These are phyloP conservation scores for Eclectus roratus DNA, from an alignment of 2,113 vertebrate genomes.

Conservation along the genomic window DNA sequence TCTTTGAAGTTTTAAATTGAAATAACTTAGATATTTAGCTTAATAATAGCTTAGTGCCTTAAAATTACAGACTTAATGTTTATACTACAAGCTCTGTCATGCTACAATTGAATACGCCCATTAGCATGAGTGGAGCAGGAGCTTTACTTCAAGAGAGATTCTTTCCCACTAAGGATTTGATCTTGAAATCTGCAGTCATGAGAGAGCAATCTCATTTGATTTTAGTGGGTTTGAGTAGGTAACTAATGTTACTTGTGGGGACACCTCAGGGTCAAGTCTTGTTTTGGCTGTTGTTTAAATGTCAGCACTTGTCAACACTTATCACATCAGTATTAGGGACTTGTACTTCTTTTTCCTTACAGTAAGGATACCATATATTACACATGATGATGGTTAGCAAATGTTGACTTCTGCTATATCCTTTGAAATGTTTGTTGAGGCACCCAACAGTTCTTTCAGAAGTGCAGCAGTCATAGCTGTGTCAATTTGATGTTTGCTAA, in stretches of 20 bases:
- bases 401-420: background rate
- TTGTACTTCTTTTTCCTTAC: background rate
- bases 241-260: background rate
- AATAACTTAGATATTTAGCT: conserved; percentile 26
- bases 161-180: background rate
- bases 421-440: conserved; percentile 10
- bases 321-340: background rate
- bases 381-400: background rate
- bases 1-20: conserved; percentile 66
- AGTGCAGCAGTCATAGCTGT: background rate
- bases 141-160: background rate
- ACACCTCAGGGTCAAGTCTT: background rate
- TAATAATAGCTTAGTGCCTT: conserved; percentile 33
- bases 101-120: background rate
- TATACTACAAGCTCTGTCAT: conserved; percentile 34
- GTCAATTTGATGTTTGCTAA: background rate
- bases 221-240: background rate
- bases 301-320: background rate
- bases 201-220: background rate
- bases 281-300: conserved; percentile 11
- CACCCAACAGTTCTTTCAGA: background rate
- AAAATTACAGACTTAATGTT: conserved; percentile 49
- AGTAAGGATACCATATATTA: background rate
- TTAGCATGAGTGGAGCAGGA: background rate
- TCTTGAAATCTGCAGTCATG: background rate